Conservation (phyloP, 1,140 invertebrate species). For the Samia ricini region DNA sequence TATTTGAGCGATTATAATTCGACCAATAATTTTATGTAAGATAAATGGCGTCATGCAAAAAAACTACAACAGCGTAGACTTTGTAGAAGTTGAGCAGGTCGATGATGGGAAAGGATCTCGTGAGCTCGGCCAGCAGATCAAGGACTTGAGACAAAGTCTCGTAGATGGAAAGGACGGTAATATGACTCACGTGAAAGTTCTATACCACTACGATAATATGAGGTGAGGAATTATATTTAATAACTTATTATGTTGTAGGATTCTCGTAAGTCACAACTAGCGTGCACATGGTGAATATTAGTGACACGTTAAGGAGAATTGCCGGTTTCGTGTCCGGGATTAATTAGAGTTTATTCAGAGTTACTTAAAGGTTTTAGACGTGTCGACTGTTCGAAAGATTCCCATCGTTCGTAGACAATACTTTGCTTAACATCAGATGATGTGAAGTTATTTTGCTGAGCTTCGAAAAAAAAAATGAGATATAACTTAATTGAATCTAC, state of each 20-base stretch:
- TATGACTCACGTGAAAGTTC: constrained; percentile 76
- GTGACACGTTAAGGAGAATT: too few species aligned
- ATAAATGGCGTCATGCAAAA: constrained; percentile 86
- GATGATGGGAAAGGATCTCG: constrained; percentile 81
- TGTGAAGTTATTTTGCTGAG: too few species aligned
- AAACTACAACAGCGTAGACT: constrained; percentile 97
- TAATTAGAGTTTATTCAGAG: too few species aligned
- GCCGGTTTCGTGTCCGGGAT: too few species aligned
- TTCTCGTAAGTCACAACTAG: not conserved
- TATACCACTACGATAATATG: constrained; percentile 68
- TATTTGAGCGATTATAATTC: too few species aligned
- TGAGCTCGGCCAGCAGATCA: constrained; percentile 74
- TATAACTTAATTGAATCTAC: too few species aligned
- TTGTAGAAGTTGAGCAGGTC: constrained; percentile 95
- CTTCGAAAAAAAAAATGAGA: too few species aligned
- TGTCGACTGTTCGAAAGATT: too few species aligned
- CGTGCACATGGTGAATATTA: not conserved
- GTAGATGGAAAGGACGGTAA: constrained; percentile 84
- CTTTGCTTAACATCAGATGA: too few species aligned
- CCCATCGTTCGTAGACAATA: too few species aligned
- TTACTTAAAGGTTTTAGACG: too few species aligned
- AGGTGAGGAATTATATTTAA: constrained; percentile 34
- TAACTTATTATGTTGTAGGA: not conserved
- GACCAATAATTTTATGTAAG: constrained; percentile 61
- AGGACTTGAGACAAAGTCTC: constrained; percentile 83